A percentile compares a stretch with the other conserved stretches of the same genome.
Conservation (phyloP, 2,888 invertebrate species). For the Coleophora flavipennella region DNA sequence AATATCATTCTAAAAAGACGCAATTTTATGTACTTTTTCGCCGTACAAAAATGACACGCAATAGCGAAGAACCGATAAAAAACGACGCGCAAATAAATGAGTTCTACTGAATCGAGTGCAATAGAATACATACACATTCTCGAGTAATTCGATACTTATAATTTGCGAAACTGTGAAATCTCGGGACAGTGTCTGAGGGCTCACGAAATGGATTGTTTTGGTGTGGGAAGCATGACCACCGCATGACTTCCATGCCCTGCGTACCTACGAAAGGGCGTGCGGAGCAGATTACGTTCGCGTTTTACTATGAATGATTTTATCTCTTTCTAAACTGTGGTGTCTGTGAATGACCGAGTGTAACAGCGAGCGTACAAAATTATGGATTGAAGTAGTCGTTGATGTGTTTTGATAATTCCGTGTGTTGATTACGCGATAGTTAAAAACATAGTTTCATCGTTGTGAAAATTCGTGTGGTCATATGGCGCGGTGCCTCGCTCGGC, state of each 20-base stretch:
- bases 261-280: slow-evolving; percentile 65
- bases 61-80: slow-evolving; percentile 64
- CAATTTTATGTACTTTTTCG: slow-evolving; percentile 40
- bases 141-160: slow-evolving; percentile 36
- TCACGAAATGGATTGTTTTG: slow-evolving; percentile 58
- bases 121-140: slow-evolving; percentile 41
- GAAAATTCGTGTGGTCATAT: slow-evolving; percentile 30
- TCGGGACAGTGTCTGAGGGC: slow-evolving; percentile 32
- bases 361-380: slow-evolving; percentile 67
- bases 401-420: slow-evolving; percentile 46
- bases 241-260: slow-evolving; percentile 73
- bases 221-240: slow-evolving; percentile 59
- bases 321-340: slow-evolving; percentile 70
- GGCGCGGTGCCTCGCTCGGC: slow-evolving; percentile 36
- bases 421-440: slow-evolving; percentile 52
- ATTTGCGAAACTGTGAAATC: slow-evolving; percentile 27
- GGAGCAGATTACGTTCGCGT: slow-evolving; percentile 66
- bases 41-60: slow-evolving; percentile 70
- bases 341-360: slow-evolving; percentile 72
- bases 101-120: slow-evolving; percentile 53
- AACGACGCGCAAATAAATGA: slow-evolving; percentile 63
- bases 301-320: slow-evolving; percentile 72
- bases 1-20: too few relatives aligned
- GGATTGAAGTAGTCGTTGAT: slow-evolving; percentile 65
- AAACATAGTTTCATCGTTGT: slow-evolving; percentile 41